These are phyloP conservation scores for Tetragonula carbonaria DNA, from an alignment of 2,888 invertebrate genomes.

Conservation along the genomic window DNA sequence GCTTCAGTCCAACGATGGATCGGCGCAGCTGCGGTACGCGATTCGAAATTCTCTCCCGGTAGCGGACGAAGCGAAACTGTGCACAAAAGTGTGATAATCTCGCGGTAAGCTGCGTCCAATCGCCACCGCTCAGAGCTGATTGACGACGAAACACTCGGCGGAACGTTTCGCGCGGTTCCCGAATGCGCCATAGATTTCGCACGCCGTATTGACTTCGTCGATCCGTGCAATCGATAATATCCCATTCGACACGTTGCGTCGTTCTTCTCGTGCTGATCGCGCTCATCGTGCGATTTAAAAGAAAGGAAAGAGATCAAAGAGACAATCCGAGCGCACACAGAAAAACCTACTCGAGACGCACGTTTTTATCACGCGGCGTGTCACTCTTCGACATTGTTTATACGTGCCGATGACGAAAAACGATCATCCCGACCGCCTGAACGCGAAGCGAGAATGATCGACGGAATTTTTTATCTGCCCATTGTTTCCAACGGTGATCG, in stretches of 20 bases:
- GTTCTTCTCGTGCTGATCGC: background rate
- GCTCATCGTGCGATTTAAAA: slow-evolving; percentile 14
- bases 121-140: slow-evolving; percentile 43
- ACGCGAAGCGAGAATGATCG: slow-evolving; percentile 46
- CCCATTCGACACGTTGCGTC: slow-evolving; percentile 34
- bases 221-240: slow-evolving; percentile 63
- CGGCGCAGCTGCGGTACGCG: slow-evolving; percentile 48
- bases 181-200: slow-evolving; percentile 60
- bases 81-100: slow-evolving; percentile 35
- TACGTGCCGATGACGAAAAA: slow-evolving; percentile 18
- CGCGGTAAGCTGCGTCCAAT: slow-evolving; percentile 38
- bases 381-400: slow-evolving; percentile 33
- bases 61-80: slow-evolving; percentile 36
- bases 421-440: slow-evolving; percentile 42
- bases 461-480: slow-evolving; percentile 19
- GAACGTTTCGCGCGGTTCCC: slow-evolving; percentile 66
- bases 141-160: slow-evolving; percentile 27
- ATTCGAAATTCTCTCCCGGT: slow-evolving; percentile 62
- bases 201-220: slow-evolving; percentile 57
- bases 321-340: slow-evolving; percentile 1
- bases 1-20: slow-evolving; percentile 53
- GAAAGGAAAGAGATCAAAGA: background rate
- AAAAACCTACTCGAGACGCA: background rate
- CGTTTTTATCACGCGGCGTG: slow-evolving; percentile 29
- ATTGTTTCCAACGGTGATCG: slow-evolving; percentile 21